phyloP scores from a whole-genome alignment of 2,888 invertebrate genomes.

The Sylvicola cinctus region DNA sequence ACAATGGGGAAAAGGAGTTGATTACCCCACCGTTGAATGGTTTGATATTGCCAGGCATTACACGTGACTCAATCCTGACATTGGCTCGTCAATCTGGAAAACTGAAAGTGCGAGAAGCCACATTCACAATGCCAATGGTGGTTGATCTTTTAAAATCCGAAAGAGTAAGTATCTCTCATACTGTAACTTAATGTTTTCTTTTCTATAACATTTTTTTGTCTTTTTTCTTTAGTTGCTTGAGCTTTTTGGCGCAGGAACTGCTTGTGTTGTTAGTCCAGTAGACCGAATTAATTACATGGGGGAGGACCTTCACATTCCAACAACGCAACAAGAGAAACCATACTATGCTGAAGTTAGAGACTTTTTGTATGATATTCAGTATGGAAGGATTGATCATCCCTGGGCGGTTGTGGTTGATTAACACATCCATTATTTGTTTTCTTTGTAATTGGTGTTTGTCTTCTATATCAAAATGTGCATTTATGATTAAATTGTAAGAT shows the following conservation, averaged over 20 bases:
- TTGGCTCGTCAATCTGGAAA: conserved; percentile 69
- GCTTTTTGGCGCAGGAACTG: conserved; percentile 94
- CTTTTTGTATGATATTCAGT: conserved; percentile 72
- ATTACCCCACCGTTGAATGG: conserved; percentile 87
- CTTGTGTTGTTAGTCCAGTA: conserved; percentile 85
- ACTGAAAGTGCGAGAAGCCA: conserved; percentile 58
- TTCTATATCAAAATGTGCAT: too few species aligned
- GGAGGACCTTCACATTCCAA: conserved; percentile 45
- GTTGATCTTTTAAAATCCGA: conserved; percentile 51
- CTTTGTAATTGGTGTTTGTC: too few species aligned
- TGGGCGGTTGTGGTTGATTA: conserved; percentile 49
- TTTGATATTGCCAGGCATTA: conserved; percentile 87
- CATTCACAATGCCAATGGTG: conserved; percentile 69
- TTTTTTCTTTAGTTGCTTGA: conserved; percentile 33
- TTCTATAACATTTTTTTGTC: background rate
- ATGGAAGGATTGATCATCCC: conserved; percentile 58
- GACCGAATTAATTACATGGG: conserved; percentile 64
- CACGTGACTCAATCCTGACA: conserved; percentile 69
- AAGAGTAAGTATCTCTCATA: conserved; percentile 41
- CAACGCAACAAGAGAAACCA: conserved; percentile 49
- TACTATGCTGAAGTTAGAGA: conserved; percentile 53
- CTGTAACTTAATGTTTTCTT: background rate
- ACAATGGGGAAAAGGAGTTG: conserved; percentile 79
- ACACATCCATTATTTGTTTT: too few species aligned
- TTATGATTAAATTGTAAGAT: too few species aligned